A percentile compares a stretch with the other conserved stretches of the same genome.
These are phyloP conservation scores for Diacarnus erythraeanus DNA, from an alignment of 37 sponge, comb jelly and placozoan genomes.

Conservation along the genomic window DNA sequence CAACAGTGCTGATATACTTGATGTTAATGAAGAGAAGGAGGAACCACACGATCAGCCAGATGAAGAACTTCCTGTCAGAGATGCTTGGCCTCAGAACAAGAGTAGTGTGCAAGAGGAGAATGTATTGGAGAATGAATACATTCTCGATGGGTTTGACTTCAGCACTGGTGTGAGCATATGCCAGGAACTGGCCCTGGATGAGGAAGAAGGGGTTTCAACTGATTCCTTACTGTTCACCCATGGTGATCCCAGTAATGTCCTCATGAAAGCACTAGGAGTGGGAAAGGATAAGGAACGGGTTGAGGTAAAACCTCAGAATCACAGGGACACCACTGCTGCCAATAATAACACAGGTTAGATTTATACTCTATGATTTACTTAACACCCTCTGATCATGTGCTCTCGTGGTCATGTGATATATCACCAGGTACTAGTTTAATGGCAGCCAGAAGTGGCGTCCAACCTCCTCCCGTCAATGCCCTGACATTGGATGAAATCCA, in stretches of 20 bases:
- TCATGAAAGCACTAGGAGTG: slow-evolving; percentile 43
- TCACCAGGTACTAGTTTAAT: not conserved
- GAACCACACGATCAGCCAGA: not conserved
- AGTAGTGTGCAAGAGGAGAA: not conserved
- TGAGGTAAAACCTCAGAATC: too few species aligned
- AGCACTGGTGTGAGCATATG: slow-evolving; percentile 74
- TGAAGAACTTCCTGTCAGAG: not conserved
- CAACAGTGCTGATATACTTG: not conserved
- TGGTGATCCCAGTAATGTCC: slow-evolving; percentile 11
- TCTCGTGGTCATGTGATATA: too few species aligned
- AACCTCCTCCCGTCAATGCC: slow-evolving; percentile 60
- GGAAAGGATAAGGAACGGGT: not conserved
- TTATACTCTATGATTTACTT: too few species aligned
- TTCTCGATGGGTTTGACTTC: slow-evolving; percentile 72
- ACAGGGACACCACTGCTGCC: not conserved
- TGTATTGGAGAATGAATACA: slow-evolving; percentile 36
- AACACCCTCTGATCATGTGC: too few species aligned
- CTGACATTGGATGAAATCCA: slow-evolving; percentile 71
- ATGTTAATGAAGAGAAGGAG: not conserved
- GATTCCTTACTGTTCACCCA: not conserved
- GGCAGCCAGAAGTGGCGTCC: too few species aligned
- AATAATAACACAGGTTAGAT: not conserved
- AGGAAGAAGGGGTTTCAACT: slow-evolving; percentile 19
- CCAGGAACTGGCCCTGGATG: slow-evolving; percentile 42
- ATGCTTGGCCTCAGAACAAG: too few species aligned